phyloP scores from a whole-genome alignment of 2,113 vertebrate species.

The Pseudopipra pipra region DNA sequence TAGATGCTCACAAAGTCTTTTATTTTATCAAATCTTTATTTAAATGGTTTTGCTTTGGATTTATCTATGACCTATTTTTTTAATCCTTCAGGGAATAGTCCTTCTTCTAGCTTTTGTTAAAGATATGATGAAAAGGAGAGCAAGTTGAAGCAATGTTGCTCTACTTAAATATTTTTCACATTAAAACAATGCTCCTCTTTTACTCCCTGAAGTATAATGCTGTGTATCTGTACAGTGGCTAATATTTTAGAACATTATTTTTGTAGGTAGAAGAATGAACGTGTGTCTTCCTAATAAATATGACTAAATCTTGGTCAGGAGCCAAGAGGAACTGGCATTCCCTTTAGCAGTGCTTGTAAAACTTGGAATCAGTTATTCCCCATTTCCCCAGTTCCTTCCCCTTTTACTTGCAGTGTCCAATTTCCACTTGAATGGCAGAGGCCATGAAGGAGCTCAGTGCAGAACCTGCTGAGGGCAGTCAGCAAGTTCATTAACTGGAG shows the following conservation, averaged over 20 bases:
- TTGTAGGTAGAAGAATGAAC: neutral
- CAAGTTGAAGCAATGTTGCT: neutral
- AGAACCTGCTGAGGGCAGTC: neutral
- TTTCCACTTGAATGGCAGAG: neutral
- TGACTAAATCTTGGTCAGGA: neutral
- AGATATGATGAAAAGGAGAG: neutral
- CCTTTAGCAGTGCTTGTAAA: neutral
- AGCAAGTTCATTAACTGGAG: neutral
- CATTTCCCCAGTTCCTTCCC: neutral
- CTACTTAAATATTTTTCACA: neutral
- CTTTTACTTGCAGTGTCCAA: neutral
- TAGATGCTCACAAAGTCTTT: neutral
- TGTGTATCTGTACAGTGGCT: neutral
- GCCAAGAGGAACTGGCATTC: neutral
- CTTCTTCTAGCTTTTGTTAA: neutral
- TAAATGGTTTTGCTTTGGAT: slow-evolving; percentile 15
- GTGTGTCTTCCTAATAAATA: neutral
- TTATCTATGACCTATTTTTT: slow-evolving; percentile 39
- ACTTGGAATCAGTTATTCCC: neutral
- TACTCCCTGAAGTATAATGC: neutral
- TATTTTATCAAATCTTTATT: slow-evolving; percentile 44
- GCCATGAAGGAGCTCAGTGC: accelerated
- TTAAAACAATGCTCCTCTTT: neutral
- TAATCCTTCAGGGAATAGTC: neutral
- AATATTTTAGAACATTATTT: neutral